Evolutionary conservation across 2,113 vertebrate species (phyloP), one percentile per base, ranked within the genome.

Genomic region (Chlamydotis undulata): DNA sequence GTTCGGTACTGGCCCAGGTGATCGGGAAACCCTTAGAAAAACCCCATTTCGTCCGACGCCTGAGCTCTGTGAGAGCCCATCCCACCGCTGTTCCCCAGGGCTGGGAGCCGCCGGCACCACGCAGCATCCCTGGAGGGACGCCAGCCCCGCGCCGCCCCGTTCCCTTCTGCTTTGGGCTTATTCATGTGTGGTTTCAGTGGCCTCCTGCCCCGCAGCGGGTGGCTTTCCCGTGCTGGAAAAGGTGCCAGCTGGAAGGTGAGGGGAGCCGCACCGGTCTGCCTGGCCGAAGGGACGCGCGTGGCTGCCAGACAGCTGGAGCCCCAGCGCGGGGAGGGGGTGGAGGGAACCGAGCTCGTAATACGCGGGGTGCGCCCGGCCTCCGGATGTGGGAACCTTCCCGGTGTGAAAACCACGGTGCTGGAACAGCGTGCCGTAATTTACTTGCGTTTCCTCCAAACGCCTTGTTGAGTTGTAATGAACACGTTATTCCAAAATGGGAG

Each of bases 31-130:
- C 23, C 41, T 19, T 22, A 28, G 67, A 19, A 56, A 86, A 35
- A 6, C 4, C 19, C 9, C 12, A 26, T 64, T 29, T 14, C 10
- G 18, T 28, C 18, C 22, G 15, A 14, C 19, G 24, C 7, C 25
- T 1, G 0, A 21, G 39, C 31, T 65, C 56, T n/a, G 35, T 1
- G 3, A 14, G 26, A 76, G 23, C 57, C 23, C 17, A 4, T 29
- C 73, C 67, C 3, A 0, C 1, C 10, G 65, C 73, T 3, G 0
- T 70, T n/a, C 77, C 49, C 33, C 21, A 4, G 43, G 39, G 37
- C 31, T 53, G 79, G 31, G 79, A 57, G 65, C 70, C 1, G 7
- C 39, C 7, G 64, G 64, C 8, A 10, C 13, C 29, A 0, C 0
- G 15, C 29, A 52, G 19, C 56, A 41, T 37, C 53, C 75, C 43